Evolutionary conservation across 2,113 vertebrate genomes (phyloP).

Genomic region (Eidolon helvum): DNA sequence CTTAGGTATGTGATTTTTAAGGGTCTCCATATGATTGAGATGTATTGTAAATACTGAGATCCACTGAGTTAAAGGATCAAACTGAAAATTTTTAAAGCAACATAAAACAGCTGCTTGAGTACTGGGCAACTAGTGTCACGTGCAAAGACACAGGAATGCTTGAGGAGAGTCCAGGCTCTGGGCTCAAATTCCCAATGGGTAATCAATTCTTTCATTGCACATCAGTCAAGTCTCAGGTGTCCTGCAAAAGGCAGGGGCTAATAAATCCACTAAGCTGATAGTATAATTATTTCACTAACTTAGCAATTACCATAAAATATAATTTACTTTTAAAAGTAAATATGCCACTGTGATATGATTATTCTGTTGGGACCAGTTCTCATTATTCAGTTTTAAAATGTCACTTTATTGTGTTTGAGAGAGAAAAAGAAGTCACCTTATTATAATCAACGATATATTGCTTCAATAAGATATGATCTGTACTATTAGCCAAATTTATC

Average conservation of each 20-base stretch:
- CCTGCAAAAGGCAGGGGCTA: neutral
- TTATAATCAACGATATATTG: neutral
- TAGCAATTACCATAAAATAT: neutral
- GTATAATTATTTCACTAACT: slow-evolving; percentile 52
- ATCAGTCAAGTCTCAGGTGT: neutral
- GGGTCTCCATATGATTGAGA: neutral
- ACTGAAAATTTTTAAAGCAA: neutral
- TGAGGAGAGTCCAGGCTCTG: neutral
- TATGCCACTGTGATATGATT: slow-evolving; percentile 10
- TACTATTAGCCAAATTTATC: neutral
- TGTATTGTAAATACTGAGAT: neutral
- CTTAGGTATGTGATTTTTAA: neutral
- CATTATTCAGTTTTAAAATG: slow-evolving; percentile 53
- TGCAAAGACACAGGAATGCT: neutral
- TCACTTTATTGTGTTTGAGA: slow-evolving; percentile 13
- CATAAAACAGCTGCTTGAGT: neutral
- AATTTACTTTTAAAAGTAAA: slow-evolving; percentile 60
- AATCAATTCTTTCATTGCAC: neutral
- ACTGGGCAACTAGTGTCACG: neutral
- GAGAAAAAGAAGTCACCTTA: neutral
- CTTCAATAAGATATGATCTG: neutral
- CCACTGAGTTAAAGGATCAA: neutral
- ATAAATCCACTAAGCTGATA: neutral
- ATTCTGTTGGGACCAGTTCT: neutral
- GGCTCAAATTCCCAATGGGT: neutral